Conservation (phyloP, 2,113 vertebrate genomes). For the Diglossa brunneiventris region DNA sequence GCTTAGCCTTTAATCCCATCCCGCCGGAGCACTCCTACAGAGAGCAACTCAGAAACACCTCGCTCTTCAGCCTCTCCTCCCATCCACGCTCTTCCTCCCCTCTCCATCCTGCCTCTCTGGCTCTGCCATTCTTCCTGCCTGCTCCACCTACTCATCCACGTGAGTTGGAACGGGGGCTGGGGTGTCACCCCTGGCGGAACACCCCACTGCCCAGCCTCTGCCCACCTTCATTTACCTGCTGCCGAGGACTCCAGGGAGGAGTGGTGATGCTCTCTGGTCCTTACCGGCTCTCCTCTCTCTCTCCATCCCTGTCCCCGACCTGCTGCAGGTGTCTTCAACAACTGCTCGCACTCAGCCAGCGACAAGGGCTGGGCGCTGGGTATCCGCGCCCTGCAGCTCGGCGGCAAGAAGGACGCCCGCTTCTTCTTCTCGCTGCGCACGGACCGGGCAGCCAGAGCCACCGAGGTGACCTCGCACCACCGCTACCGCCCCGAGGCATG, state of each 20-base stretch:
- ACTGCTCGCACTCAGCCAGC: constrained; percentile 87
- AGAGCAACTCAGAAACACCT: constrained; percentile 16
- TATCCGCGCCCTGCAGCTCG: constrained; percentile 78
- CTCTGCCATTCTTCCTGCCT: neutral
- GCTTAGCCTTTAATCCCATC: neutral
- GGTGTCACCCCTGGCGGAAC: too few relatives aligned
- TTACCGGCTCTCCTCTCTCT: neutral
- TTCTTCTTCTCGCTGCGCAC: constrained; percentile 94
- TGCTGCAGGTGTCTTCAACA: constrained; percentile 88
- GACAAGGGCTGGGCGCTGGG: constrained; percentile 95
- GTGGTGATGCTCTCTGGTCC: neutral
- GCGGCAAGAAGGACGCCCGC: constrained; percentile 80
- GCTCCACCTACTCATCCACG: neutral
- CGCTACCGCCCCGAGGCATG: constrained; percentile 80
- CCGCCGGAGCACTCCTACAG: neutral
- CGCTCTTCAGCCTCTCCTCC: neutral
- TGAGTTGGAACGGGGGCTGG: neutral
- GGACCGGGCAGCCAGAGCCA: constrained; percentile 82
- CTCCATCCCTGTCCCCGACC: neutral
- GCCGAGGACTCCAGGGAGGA: neutral
- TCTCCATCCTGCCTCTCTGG: neutral
- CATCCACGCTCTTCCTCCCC: neutral
- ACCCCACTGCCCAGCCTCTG: neutral
- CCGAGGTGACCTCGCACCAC: constrained; percentile 74
- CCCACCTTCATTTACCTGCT: neutral